Percentiles rank a stretch among this genome's conserved stretches.
Evolutionary conservation across 2,797 vertebrate genomes (phyloP).

Genomic region (Poeciliopsis infans): DNA sequence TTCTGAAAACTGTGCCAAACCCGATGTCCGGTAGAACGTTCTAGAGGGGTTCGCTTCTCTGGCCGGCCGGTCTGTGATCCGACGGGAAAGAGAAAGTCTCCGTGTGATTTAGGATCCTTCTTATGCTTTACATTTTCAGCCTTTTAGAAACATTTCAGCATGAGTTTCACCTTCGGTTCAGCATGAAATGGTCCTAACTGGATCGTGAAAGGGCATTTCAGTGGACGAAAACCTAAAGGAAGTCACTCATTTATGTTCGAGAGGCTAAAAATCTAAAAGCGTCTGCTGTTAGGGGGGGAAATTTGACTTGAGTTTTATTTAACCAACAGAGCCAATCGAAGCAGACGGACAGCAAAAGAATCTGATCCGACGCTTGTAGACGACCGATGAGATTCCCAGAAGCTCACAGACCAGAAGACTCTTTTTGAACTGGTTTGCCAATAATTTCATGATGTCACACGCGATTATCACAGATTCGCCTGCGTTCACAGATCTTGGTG

Average conservation of each 20-base stretch:
- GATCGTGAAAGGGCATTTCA: neutral
- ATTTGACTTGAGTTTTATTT: neutral
- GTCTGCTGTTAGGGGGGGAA: neutral
- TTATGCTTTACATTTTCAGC: neutral
- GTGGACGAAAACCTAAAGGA: neutral
- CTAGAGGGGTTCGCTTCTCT: slow-evolving; percentile 1
- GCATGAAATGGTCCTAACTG: neutral
- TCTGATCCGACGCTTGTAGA: neutral
- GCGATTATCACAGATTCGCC: slow-evolving; percentile 9
- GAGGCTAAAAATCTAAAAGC: neutral
- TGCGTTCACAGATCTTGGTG: slow-evolving; percentile 9
- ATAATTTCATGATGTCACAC: slow-evolving; percentile 32
- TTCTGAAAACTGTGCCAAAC: slow-evolving; percentile 75
- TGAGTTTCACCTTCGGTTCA: neutral
- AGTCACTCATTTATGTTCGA: neutral
- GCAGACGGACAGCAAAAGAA: slow-evolving; percentile 1
- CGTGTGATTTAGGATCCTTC: slow-evolving; percentile 8
- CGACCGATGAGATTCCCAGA: slow-evolving; percentile 1
- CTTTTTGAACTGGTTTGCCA: neutral
- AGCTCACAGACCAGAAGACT: slow-evolving; percentile 18
- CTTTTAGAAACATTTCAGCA: neutral
- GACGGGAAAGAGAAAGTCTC: slow-evolving; percentile 8
- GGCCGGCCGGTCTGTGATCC: slow-evolving; percentile 19
- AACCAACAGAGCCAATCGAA: slow-evolving; percentile 1
- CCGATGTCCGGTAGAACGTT: slow-evolving; percentile 22